Evolutionary conservation across 2,797 vertebrate species (phyloP).

Genomic region (Labeo calbasu): DNA sequence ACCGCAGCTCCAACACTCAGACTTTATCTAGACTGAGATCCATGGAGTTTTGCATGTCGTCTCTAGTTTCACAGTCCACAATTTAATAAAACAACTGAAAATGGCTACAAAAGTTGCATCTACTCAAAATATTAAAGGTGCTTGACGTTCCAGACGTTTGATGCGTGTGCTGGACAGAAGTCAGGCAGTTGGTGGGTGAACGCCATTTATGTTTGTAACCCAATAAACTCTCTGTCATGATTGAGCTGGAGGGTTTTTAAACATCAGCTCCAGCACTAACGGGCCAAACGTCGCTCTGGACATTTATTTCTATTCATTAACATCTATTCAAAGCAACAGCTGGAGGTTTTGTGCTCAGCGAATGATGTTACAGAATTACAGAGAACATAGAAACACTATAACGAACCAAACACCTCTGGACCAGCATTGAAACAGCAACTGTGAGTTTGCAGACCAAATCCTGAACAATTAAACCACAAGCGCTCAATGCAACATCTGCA

Average conservation of each 20-base stretch:
- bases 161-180: background rate
- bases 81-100: background rate
- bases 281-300: conserved; percentile 62
- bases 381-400: background rate
- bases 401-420: background rate
- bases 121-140: background rate
- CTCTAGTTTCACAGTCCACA: background rate
- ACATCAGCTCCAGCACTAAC: conserved; percentile 60
- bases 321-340: background rate
- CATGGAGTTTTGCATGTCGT: background rate
- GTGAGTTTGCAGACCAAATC: too few species aligned
- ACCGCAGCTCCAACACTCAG: background rate
- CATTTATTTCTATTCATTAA: conserved; percentile 27
- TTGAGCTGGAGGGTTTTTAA: conserved; percentile 65
- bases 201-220: conserved; percentile 31
- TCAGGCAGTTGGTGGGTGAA: background rate
- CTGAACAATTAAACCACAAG: too few species aligned
- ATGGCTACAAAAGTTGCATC: background rate
- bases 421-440: background rate
- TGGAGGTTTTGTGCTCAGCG: background rate
- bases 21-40: background rate
- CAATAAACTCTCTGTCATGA: conserved; percentile 59
- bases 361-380: background rate
- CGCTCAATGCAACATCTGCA: too few species aligned
- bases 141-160: background rate